phyloP scores from a whole-genome alignment of 1,140 invertebrate species.

The Diprion similis region DNA sequence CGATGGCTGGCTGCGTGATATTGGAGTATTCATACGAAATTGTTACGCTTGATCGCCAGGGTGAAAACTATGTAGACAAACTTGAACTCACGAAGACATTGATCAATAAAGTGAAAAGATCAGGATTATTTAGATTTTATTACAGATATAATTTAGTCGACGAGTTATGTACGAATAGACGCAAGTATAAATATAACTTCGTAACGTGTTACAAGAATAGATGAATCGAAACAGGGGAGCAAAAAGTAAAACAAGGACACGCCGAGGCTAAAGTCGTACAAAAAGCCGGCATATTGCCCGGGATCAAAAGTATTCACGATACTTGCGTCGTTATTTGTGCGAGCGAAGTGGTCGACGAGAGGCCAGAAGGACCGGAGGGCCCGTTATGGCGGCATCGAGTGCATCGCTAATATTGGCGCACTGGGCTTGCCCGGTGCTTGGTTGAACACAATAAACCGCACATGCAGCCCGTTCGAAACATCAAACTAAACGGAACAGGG shows the following conservation, averaged over 20 bases:
- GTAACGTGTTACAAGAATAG: too few relatives aligned
- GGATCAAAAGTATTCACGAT: constrained; percentile 51
- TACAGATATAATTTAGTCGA: too few relatives aligned
- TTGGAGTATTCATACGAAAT: neutral
- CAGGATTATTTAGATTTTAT: too few relatives aligned
- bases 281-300: constrained; percentile 42
- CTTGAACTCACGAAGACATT: too few relatives aligned
- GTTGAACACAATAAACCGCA: constrained; percentile 44
- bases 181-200: too few relatives aligned
- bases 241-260: constrained; percentile 28
- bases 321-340: constrained; percentile 51
- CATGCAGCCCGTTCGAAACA: neutral
- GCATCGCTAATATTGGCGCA: constrained; percentile 54
- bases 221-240: constrained; percentile 14
- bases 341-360: constrained; percentile 17
- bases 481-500: neutral
- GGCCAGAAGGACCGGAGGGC: constrained; percentile 27
- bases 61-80: too few relatives aligned
- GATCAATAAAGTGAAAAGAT: too few relatives aligned
- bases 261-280: constrained; percentile 32
- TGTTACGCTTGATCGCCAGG: neutral
- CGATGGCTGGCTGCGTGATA: neutral
- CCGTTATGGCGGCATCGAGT: constrained; percentile 49
- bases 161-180: too few relatives aligned
- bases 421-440: constrained; percentile 38